Base-by-base conservation (phyloP, 2,888 invertebrate genomes). In the Diplazon laetatorius region DNA sequence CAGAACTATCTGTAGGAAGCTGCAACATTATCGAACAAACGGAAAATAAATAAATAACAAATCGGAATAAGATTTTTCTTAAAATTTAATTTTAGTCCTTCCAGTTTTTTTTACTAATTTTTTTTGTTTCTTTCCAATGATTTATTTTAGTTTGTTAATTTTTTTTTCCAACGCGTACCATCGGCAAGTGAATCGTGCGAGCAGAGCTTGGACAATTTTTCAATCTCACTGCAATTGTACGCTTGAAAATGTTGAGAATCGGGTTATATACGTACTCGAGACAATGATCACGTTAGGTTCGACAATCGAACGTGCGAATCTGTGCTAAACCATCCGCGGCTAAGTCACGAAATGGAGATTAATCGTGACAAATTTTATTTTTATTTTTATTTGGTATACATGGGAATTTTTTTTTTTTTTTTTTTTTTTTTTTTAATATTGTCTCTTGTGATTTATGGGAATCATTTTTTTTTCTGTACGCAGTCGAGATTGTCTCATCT, bases 1-100 rank as follows among this genome's bases (percentile, higher is more conserved):
- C 89, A 89, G 90, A 86, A 89, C 87, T 89, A 87, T 85, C 85
- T 87, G 83, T 85, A 89, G 87, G 87, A 89, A 89, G 88, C 90
- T 91, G 86, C 65, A 90, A 88, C 82, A 85, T n/a, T n/a, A n/a
- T n/a, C 82, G 44, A 82, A 39, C 44, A 69, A 37, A 73, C n/a
- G 44, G 39, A 66, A 42, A 30, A 35, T 5, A 3, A 50, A 55
- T n/a, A n/a, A n/a, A n/a, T n/a, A n/a, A n/a, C n/a, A n/a, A n/a
- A n/a, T n/a, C n/a, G n/a, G n/a, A n/a, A n/a, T n/a, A n/a, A n/a
- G n/a, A n/a, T n/a, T n/a, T n/a, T n/a, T n/a, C n/a, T n/a, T n/a
- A n/a, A n/a, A n/a, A n/a, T n/a, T n/a, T n/a, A n/a, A n/a, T n/a
- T n/a, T n/a, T n/a, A n/a, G n/a, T n/a, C n/a, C n/a, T n/a, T n/a